These are phyloP conservation scores for Lineus longissimus DNA, from an alignment of 1,140 invertebrate species.

Conservation along the genomic window DNA sequence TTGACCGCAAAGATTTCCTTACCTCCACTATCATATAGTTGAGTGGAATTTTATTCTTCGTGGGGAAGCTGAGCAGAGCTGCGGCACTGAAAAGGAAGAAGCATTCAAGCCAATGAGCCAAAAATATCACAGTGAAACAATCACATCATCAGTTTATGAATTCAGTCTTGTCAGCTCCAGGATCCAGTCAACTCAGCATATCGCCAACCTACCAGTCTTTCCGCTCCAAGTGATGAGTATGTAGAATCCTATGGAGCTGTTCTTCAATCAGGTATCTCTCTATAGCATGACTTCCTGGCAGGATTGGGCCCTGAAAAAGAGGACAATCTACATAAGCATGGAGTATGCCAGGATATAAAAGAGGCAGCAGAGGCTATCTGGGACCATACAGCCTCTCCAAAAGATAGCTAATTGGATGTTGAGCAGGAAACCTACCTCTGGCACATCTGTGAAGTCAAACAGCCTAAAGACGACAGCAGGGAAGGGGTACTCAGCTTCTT, in stretches of 20 bases:
- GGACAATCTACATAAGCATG: background rate
- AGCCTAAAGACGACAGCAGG: constrained; percentile 61
- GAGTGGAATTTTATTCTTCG: constrained; percentile 90
- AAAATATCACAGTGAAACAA: constrained; percentile 9
- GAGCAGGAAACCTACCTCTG: constrained; percentile 70
- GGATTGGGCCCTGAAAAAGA: constrained; percentile 53
- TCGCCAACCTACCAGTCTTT: constrained; percentile 96
- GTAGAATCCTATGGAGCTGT: constrained; percentile 89
- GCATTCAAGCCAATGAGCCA: constrained; percentile 17
- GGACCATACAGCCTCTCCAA: too few relatives aligned
- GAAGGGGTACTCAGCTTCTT: constrained; percentile 84
- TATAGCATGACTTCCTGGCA: constrained; percentile 94
- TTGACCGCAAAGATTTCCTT: too few relatives aligned
- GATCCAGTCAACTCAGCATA: too few relatives aligned
- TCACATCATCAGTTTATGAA: background rate
- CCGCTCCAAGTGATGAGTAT: constrained; percentile 81
- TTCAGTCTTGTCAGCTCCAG: too few relatives aligned
- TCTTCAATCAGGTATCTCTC: constrained; percentile 98
- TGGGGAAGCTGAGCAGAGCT: constrained; percentile 85
- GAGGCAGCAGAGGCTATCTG: too few relatives aligned
- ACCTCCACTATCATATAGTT: constrained; percentile 97
- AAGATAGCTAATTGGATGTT: too few relatives aligned
- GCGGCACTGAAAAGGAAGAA: constrained; percentile 66
- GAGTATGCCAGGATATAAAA: too few relatives aligned
- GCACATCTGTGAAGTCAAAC: constrained; percentile 99